Evolutionary conservation across 2,113 vertebrate species (phyloP).

Genomic region (Cichladusa arquata): DNA sequence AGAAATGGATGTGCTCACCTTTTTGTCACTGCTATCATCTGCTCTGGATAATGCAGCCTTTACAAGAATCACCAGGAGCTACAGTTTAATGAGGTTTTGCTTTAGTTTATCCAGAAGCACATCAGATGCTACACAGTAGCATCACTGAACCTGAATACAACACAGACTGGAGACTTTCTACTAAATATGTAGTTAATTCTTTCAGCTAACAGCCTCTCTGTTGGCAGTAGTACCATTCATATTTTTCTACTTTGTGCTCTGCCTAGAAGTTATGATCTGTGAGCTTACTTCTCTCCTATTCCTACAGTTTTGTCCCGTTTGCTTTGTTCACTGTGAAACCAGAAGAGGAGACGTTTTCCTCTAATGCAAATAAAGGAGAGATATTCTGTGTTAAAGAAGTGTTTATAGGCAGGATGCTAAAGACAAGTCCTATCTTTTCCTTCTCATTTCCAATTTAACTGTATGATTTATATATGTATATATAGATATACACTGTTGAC

Average conservation of each 20-base stretch:
- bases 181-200: background rate
- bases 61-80: constrained; percentile 3
- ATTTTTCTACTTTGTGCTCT: background rate
- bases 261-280: background rate
- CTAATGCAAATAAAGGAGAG: background rate
- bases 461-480: background rate
- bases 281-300: background rate
- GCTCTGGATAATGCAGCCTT: background rate
- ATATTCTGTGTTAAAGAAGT: background rate
- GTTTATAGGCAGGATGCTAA: background rate
- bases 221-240: background rate
- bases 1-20: background rate
- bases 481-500: background rate
- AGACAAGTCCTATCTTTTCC: background rate
- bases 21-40: background rate
- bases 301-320: background rate
- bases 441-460: background rate
- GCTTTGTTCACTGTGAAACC: background rate
- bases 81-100: constrained; percentile 14
- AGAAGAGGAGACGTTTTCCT: background rate
- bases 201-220: background rate
- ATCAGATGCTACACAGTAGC: background rate
- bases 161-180: background rate
- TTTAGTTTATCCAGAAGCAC: background rate
- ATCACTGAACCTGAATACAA: background rate